Evolutionary conservation across 2,888 invertebrate species (phyloP), one percentile per base, ranked within the genome.

Genomic region (Ashinkailepas kermadecensis): DNA sequence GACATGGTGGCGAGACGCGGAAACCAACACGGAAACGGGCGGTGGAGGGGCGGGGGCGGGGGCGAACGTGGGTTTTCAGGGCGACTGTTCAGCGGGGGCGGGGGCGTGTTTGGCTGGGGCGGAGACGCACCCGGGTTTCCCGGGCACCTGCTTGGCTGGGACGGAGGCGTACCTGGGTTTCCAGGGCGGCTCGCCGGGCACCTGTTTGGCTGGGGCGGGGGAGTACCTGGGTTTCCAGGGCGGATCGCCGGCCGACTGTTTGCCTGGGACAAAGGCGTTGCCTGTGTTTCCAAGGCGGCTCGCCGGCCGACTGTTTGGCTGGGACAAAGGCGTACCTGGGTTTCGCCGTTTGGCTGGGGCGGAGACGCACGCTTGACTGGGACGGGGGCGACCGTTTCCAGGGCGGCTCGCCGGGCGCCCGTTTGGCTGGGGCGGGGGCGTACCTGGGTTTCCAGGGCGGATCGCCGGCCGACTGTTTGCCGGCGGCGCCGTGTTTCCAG

Each of bases 251-350:
- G 65, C 23, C 13, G 65, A 1, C 65, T 8, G 65, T 10, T 8
- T 7, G 62, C 1, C 62, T 18, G 62, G 13, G 18, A 62, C 15
- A 0, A 0, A 15, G 62, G 18, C 18, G 18, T 18, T 18, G 13
- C 62, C 10, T 23, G 65, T 23, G 65, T 23, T 65, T 54, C 74
- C 74, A 74, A 56, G 74, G 74, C 74, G 54, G 74, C 74, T 74
- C 74, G 8, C 18, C 1, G 10, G 74, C 54, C 54, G 74, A 12
- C 12, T 18, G 39, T 39, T 4, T 39, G 39, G 39, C 39, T 39
- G 39, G n/a, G 65, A 1, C 65, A 2, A 23, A 1, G 18, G 8
- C 23, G n/a, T 9, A 65, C 65, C 65, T 0, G 8, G 65, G 65
- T n/a, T 18, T n/a, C 65, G 65, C n/a, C 0, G 65, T 10, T 8